Conservation (phyloP, 2,888 invertebrate species). For the Melinaea menophilus region DNA sequence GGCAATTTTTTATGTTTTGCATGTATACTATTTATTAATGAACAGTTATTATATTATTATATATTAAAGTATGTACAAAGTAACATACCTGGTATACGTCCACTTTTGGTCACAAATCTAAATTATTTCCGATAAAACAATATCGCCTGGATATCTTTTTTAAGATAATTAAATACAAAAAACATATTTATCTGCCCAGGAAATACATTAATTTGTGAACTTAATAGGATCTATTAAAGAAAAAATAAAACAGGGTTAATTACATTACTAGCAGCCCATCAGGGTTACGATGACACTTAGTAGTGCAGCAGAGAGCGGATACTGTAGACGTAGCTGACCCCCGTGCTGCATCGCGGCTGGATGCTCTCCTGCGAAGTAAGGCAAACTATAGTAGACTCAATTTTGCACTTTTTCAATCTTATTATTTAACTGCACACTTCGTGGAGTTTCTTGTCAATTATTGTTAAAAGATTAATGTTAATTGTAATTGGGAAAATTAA, state of each 20-base stretch:
- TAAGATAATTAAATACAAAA: neutral
- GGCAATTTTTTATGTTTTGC: neutral
- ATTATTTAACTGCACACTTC: no score
- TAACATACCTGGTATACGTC: slow-evolving; percentile 2
- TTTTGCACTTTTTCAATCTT: no score
- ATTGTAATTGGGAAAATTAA: no score
- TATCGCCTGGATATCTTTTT: neutral
- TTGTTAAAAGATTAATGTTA: no score
- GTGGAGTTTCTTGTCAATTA: no score
- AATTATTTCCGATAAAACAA: neutral
- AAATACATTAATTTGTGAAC: neutral
- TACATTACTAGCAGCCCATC: slow-evolving; percentile 71
- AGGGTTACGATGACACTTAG: slow-evolving; percentile 82
- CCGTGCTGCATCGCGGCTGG: slow-evolving; percentile 93
- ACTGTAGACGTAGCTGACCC: slow-evolving; percentile 83
- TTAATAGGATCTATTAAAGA: neutral
- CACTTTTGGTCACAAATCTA: neutral
- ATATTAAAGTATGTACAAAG: neutral
- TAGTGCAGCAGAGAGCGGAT: slow-evolving; percentile 83
- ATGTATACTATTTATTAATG: neutral
- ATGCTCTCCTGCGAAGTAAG: slow-evolving; percentile 82
- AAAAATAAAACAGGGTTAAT: neutral
- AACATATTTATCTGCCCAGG: no score
- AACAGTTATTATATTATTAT: neutral
- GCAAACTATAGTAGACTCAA: neutral